A percentile compares a stretch with the other conserved stretches of the same genome.
Evolutionary conservation across 1,140 invertebrate genomes (phyloP).

Genomic region (Bemisia tabaci): DNA sequence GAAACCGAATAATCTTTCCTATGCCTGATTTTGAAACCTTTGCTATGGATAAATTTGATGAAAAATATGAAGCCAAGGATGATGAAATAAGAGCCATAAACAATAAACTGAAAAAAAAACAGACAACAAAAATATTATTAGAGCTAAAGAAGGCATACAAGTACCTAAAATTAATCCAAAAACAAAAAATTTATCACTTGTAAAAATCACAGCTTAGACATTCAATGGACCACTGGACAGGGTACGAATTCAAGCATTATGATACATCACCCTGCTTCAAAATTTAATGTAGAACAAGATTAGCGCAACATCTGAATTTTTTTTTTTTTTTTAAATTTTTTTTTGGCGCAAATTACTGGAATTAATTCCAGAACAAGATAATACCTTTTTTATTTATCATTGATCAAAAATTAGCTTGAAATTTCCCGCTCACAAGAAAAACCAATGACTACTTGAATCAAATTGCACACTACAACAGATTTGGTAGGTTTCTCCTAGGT

Average conservation of each 20-base stretch:
- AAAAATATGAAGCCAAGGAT: neutral
- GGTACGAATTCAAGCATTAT: no score
- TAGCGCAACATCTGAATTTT: neutral
- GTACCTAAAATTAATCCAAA: neutral
- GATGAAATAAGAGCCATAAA: neutral
- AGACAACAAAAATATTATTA: neutral
- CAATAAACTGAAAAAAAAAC: neutral
- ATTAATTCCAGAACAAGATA: neutral
- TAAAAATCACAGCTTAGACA: no score
- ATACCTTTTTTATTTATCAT: neutral
- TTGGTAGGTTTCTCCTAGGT: no score
- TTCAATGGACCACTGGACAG: no score
- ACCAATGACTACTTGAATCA: neutral
- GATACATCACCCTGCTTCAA: no score
- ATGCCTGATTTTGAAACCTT: neutral
- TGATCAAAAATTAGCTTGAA: neutral
- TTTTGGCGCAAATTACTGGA: no score
- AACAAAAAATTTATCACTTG: no score
- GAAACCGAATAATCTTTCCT: neutral
- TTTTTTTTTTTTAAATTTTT: no score
- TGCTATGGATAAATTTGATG: neutral
- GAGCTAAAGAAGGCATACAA: no score
- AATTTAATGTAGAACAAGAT: no score
- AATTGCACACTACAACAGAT: no score
- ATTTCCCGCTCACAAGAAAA: neutral